These are phyloP conservation scores for Leucophenga varia DNA, from an alignment of 1,140 invertebrate species.

Conservation along the genomic window DNA sequence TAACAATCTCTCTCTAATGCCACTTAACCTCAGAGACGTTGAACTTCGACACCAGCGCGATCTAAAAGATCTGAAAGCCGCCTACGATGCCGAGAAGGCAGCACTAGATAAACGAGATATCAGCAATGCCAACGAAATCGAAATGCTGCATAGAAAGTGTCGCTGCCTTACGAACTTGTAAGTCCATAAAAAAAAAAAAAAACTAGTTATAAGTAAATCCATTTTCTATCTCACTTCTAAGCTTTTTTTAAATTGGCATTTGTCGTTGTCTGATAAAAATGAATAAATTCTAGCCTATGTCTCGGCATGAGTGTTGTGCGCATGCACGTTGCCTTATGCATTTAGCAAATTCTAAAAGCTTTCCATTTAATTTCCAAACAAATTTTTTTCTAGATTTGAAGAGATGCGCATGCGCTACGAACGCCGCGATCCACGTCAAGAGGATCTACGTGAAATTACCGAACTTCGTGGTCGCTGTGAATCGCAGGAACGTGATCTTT, in stretches of 20 bases:
- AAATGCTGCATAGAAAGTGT: slow-evolving; percentile 60
- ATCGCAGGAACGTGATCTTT: slow-evolving; percentile 61
- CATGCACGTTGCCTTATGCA: background rate
- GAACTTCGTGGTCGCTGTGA: slow-evolving; percentile 60
- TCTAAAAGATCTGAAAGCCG: slow-evolving; percentile 52
- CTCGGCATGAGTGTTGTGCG: slow-evolving; percentile 14
- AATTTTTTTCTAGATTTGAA: slow-evolving; percentile 60
- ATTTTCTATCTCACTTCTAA: no score
- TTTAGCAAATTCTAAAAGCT: slow-evolving; percentile 3
- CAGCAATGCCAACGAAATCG: slow-evolving; percentile 58
- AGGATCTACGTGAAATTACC: slow-evolving; percentile 60
- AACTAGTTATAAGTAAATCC: no score
- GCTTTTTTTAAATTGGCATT: no score
- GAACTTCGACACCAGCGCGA: slow-evolving; percentile 50
- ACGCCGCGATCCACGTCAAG: slow-evolving; percentile 58
- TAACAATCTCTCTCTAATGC: slow-evolving; percentile 5
- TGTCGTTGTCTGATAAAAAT: slow-evolving; percentile 23
- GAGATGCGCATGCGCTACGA: slow-evolving; percentile 61
- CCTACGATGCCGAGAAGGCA: slow-evolving; percentile 50
- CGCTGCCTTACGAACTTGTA: slow-evolving; percentile 60
- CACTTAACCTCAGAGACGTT: slow-evolving; percentile 33
- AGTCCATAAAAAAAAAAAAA: slow-evolving; percentile 31
- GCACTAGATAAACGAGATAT: slow-evolving; percentile 52
- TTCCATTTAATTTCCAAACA: background rate
- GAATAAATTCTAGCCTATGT: no score